These are phyloP conservation scores for Halcyon senegalensis DNA, from an alignment of 2,113 vertebrate species.

Conservation along the genomic window DNA sequence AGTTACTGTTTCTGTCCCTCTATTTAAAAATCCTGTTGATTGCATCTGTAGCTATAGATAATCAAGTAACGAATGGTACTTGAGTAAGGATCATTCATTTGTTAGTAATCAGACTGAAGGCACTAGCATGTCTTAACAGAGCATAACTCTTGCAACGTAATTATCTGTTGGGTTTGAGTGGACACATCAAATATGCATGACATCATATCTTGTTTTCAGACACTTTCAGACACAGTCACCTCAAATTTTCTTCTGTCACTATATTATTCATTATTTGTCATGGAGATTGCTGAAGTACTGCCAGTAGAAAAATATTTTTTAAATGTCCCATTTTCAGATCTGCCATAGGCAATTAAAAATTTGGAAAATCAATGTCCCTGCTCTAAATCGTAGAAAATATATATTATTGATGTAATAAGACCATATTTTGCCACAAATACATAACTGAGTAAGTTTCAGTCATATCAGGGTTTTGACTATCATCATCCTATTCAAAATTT, in stretches of 20 bases:
- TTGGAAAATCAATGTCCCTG: slow-evolving; percentile 9
- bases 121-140: neutral
- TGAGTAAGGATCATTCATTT: neutral
- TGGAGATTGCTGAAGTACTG: neutral
- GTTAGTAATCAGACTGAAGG: neutral
- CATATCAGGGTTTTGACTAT: neutral
- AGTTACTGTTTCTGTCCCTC: neutral
- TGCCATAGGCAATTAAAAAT: neutral
- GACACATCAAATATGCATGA: neutral
- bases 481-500: neutral
- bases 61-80: neutral
- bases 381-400: neutral
- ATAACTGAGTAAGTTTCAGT: neutral
- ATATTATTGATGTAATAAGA: slow-evolving; percentile 16
- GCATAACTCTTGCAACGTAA: neutral
- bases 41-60: neutral
- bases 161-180: neutral
- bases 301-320: neutral
- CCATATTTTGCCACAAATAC: neutral
- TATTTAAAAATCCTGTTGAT: neutral
- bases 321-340: neutral
- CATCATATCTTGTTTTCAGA: neutral
- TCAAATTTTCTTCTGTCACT: neutral
- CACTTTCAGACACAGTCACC: neutral
- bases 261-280: neutral